Conservation (phyloP, 2,113 vertebrate species). For the Amia ocellicauda region DNA sequence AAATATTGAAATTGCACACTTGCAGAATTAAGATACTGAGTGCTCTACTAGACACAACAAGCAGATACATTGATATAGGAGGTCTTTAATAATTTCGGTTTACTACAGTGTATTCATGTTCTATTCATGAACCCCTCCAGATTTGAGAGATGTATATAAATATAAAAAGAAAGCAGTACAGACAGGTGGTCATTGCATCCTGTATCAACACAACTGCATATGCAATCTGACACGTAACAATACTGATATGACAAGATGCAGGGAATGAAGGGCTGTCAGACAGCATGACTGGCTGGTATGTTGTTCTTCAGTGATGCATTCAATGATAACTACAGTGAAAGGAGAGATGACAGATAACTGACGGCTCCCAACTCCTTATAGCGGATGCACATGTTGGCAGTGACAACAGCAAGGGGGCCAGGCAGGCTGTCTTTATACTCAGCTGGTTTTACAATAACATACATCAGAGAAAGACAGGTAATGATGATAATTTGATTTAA, state of each 20-base stretch:
- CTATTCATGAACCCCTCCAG: too few relatives aligned
- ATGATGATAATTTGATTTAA: constrained; percentile 6
- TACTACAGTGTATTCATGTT: too few relatives aligned
- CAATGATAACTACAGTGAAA: neutral
- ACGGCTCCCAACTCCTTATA: neutral
- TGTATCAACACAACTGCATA: neutral
- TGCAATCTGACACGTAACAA: neutral
- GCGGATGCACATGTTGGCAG: neutral
- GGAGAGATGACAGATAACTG: neutral
- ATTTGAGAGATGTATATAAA: too few relatives aligned
- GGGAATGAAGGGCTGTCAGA: neutral
- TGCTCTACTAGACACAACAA: too few relatives aligned
- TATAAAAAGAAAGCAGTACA: neutral
- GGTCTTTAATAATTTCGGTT: too few relatives aligned
- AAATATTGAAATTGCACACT: too few relatives aligned
- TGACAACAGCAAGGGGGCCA: neutral
- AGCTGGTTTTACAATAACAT: neutral
- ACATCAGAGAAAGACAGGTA: constrained; percentile 1
- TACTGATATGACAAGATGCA: neutral
- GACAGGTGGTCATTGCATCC: neutral
- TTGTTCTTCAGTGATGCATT: neutral
- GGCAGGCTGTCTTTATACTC: neutral
- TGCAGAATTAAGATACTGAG: too few relatives aligned
- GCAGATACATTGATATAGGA: too few relatives aligned
- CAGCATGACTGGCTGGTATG: too few relatives aligned